Evolutionary conservation across 2,113 vertebrate genomes (phyloP).

Genomic region (Vicugna pacos): DNA sequence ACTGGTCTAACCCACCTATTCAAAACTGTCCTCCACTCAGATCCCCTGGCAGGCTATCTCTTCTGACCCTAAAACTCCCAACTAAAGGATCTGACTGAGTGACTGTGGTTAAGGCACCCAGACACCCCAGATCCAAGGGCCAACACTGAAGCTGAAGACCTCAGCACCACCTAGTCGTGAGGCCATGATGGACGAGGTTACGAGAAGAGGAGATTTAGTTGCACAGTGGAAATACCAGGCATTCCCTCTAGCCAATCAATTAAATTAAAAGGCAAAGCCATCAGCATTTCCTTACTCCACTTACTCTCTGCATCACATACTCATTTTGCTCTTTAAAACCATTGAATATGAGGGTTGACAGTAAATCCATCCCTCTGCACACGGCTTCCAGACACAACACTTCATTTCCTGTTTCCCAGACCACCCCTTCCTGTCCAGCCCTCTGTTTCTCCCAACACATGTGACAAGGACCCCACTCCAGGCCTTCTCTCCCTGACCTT

Average conservation of each 20-base stretch:
- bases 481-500: neutral
- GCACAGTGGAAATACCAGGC: neutral
- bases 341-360: neutral
- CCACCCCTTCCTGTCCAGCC: neutral
- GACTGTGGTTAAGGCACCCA: neutral
- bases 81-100: neutral
- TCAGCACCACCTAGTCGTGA: neutral
- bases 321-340: constrained; percentile 2
- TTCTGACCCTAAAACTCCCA: neutral
- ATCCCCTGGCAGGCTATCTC: neutral
- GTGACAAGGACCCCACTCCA: neutral
- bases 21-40: neutral
- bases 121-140: neutral
- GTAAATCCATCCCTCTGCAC: neutral
- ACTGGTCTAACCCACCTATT: neutral
- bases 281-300: neutral
- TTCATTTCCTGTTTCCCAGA: neutral
- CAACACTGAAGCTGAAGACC: neutral
- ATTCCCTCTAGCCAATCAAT: neutral
- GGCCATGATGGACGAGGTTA: neutral
- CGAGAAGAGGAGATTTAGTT: neutral
- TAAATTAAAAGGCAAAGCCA: constrained; percentile 21
- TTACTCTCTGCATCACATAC: neutral
- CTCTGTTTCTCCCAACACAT: neutral
- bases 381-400: neutral